phyloP scores from a whole-genome alignment of 2,888 invertebrate species.

The Busseola fusca region DNA sequence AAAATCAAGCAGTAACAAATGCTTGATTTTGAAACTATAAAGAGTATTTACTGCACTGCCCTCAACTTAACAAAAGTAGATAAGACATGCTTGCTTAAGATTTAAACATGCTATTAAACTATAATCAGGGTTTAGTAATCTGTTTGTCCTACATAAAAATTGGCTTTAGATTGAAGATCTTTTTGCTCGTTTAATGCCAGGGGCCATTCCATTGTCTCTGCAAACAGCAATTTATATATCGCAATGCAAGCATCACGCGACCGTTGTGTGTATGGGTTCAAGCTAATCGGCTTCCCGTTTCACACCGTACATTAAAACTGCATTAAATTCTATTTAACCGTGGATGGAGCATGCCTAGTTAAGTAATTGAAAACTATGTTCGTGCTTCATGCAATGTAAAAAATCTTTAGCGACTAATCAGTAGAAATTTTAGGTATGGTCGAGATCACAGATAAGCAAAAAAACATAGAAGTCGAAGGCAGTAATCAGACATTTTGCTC shows the following conservation, averaged over 20 bases:
- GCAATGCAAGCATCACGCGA: conserved; percentile 74
- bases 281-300: conserved; percentile 79
- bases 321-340: conserved; percentile 85
- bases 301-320: conserved; percentile 84
- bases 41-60: conserved; percentile 21
- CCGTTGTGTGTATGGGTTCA: conserved; percentile 67
- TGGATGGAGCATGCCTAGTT: conserved; percentile 76
- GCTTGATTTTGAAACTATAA: conserved; percentile 1
- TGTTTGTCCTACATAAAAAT: conserved; percentile 74
- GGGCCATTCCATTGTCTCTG: conserved; percentile 76
- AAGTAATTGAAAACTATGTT: conserved; percentile 78
- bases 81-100: conserved; percentile 62
- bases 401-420: conserved; percentile 64
- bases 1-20: conserved; percentile 7
- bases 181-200: conserved; percentile 69
- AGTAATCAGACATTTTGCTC: conserved; percentile 63
- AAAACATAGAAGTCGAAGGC: conserved; percentile 38
- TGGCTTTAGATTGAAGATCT: conserved; percentile 70
- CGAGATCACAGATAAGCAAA: conserved; percentile 43
- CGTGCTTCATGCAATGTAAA: conserved; percentile 75
- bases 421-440: conserved; percentile 44
- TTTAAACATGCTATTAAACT: conserved; percentile 63
- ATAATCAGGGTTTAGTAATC: conserved; percentile 64
- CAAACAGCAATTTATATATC: conserved; percentile 74
- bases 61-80: conserved; percentile 41